Base-by-base conservation (phyloP, 2,888 invertebrate genomes). In the Griposia aprilina region DNA sequence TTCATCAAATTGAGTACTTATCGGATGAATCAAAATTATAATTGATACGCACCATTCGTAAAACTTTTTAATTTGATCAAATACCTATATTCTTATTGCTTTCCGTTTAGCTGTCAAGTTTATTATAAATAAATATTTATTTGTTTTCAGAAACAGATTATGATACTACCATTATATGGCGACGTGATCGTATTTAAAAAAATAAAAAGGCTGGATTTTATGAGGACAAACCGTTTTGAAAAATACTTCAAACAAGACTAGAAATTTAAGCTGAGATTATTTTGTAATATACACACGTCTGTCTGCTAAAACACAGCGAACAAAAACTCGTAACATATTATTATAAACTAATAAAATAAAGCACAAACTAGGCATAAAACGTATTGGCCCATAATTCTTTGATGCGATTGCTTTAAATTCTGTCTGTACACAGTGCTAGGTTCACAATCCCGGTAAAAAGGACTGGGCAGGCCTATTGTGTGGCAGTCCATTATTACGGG, bases 391-490 rank as follows among this genome's bases (percentile, higher is more conserved):
- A 78, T 84, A 85, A 88, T 85, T 81, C 79, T 82, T 82, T 86
- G 74, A 87, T 83, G 75, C 77, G 81, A 85, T 87, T 79, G 84
- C 82, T 88, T 87, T 86, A 84, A 87, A 88, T 87, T 87, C 83
- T 72, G 84, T 81, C 86, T 77, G 85, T 79, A 80, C 79, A 83
- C 81, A 81, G 78, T 26, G 74, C 74, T 78, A 76, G 65, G 84
- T 73, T 79, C 84, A 86, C 87, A 81, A 82, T 77, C 77, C 81
- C 60, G 68, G 80, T 80, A 87, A 83, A 88, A 88, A 88, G 89
- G 90, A 90, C 87, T 87, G 90, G 81, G 80, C 80, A 72, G 77
- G 73, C 69, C 90, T 83, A 90, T 93, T 93, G 92, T 93, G 79
- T 77, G 79, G 77, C 69, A 87, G 87, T 89, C 89, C 88, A 91